These are phyloP conservation scores for Anguilla anguilla DNA, from an alignment of 2,797 vertebrate genomes.

Conservation along the genomic window DNA sequence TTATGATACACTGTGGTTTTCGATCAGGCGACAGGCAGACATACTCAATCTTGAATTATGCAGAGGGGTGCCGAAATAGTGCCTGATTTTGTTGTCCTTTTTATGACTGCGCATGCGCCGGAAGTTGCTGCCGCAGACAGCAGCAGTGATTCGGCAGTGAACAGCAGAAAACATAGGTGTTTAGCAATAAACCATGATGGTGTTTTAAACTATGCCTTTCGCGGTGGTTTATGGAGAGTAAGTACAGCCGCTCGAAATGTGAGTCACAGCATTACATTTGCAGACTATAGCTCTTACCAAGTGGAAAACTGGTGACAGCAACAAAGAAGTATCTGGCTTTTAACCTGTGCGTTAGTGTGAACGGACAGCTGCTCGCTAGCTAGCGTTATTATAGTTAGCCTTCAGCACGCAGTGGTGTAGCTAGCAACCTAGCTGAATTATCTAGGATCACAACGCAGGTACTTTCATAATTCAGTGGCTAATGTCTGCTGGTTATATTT, in stretches of 20 bases:
- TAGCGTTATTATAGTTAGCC: background rate
- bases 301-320: constrained; percentile 64
- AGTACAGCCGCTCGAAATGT: constrained; percentile 61
- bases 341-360: constrained; percentile 12
- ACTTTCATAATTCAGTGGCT: constrained; percentile 3
- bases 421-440: background rate
- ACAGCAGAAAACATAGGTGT: constrained; percentile 64
- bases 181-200: constrained; percentile 70
- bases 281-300: constrained; percentile 44
- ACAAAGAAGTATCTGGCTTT: constrained; percentile 68
- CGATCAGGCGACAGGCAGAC: constrained; percentile 40
- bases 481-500: constrained; percentile 16
- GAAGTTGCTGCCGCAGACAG: constrained; percentile 82
- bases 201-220: constrained; percentile 71
- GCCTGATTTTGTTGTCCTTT: constrained; percentile 54
- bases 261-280: constrained; percentile 28
- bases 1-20: constrained; percentile 8
- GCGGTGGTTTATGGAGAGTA: constrained; percentile 73
- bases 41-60: constrained; percentile 34
- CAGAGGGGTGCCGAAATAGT: constrained; percentile 34
- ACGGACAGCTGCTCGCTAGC: background rate
- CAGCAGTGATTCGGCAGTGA: constrained; percentile 80
- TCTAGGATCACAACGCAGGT: background rate
- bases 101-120: constrained; percentile 70
- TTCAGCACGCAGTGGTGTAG: background rate